Evolutionary conservation across 2,888 invertebrate genomes (phyloP).

Genomic region (Icerya purchasi): DNA sequence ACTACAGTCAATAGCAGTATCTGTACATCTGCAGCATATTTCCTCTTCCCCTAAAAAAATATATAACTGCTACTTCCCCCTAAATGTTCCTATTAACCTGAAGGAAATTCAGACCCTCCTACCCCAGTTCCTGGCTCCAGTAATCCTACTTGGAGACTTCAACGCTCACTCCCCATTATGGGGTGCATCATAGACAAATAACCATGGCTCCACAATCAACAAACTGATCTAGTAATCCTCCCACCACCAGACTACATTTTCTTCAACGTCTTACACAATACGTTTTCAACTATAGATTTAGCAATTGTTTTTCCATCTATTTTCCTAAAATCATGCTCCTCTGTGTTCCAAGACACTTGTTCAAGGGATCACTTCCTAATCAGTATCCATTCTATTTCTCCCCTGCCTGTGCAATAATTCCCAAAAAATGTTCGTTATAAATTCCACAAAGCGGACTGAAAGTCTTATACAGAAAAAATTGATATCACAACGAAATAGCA

Average conservation of each 20-base stretch:
- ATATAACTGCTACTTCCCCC: too few relatives aligned
- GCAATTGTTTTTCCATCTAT: not conserved
- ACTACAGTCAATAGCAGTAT: too few relatives aligned
- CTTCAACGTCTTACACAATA: not conserved
- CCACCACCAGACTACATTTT: not conserved
- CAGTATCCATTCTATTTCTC: too few relatives aligned
- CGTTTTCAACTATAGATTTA: not conserved
- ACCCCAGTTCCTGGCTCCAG: too few relatives aligned
- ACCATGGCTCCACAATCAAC: not conserved
- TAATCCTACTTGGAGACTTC: not conserved
- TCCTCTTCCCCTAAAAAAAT: not conserved
- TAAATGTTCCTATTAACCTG: too few relatives aligned
- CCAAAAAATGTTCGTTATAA: too few relatives aligned
- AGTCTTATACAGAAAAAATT: not conserved
- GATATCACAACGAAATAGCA: not conserved
- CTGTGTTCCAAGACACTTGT: not conserved
- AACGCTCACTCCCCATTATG: not conserved
- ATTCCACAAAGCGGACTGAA: not conserved
- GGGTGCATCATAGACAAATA: not conserved
- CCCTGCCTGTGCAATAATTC: too few relatives aligned
- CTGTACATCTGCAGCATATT: too few relatives aligned
- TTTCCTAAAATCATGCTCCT: not conserved
- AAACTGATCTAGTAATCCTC: not conserved
- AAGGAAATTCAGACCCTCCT: too few relatives aligned
- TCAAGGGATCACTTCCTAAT: too few relatives aligned